Evolutionary conservation across 2,113 vertebrate genomes (phyloP).

Genomic region (Saguinus imperator): DNA sequence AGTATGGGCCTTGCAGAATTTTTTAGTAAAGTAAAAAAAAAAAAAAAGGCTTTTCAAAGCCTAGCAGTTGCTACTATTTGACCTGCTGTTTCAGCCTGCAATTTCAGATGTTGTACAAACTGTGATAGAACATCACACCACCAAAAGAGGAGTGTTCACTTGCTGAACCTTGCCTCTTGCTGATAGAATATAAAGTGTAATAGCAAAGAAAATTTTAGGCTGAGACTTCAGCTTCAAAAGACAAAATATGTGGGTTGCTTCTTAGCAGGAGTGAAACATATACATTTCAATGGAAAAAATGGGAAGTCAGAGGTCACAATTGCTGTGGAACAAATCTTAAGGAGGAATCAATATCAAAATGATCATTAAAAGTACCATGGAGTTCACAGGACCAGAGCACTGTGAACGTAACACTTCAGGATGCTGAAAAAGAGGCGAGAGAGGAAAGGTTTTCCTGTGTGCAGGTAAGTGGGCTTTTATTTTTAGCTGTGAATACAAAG

Average conservation of each 20-base stretch:
- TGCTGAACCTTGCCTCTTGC: conserved; percentile 71
- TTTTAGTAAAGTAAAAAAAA: conserved; percentile 32
- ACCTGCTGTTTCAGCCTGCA: conserved; percentile 65
- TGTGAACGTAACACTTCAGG: not conserved
- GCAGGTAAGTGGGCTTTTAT: conserved; percentile 11
- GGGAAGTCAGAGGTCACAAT: conserved; percentile 58
- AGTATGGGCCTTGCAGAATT: conserved; percentile 33
- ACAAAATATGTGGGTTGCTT: conserved; percentile 63
- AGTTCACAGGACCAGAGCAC: not conserved
- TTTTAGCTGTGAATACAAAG: not conserved
- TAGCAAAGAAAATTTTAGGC: conserved; percentile 61
- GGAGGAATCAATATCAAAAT: conserved; percentile 55
- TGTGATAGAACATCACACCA: not conserved
- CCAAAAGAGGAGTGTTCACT: conserved; percentile 49
- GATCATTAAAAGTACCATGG: conserved; percentile 38
- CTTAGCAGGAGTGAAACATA: conserved; percentile 61
- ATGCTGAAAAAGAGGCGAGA: not conserved
- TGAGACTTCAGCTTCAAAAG: conserved; percentile 65
- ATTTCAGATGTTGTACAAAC: conserved; percentile 65
- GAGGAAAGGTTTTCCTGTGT: not conserved
- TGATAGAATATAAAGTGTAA: conserved; percentile 69
- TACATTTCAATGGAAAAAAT: conserved; percentile 64
- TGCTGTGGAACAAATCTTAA: conserved; percentile 48
- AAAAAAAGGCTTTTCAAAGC: conserved; percentile 60
- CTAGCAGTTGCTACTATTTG: conserved; percentile 62